Base-by-base conservation (phyloP, 2,797 vertebrate genomes). In the Paratrypauchen microcephalus region DNA sequence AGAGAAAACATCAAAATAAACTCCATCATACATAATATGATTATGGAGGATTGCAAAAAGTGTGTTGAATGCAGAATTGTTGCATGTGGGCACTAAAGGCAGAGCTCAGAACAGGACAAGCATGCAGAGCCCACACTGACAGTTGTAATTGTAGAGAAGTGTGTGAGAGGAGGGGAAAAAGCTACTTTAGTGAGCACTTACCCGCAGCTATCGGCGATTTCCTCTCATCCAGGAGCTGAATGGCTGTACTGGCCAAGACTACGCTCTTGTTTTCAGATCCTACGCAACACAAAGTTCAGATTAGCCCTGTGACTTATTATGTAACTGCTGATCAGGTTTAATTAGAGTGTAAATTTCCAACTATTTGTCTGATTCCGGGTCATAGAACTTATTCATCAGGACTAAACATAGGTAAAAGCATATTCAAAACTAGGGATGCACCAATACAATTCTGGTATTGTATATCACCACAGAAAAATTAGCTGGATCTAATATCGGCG, bases 201-300 rank as follows among this genome's bases (percentile, higher is more conserved):
- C 97, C 97, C 92, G 97, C 97, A 84, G 97, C 96, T 77, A 99
- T 95, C 0, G 97, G 97, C 39, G 97, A 99, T 89, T 98, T 97
- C 88, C 97, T 95, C 87, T 99, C 97, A 87, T 99, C 97, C 75
- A 97, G 85, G 66, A 99, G 95, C 56, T 98, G 97, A 86, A 99
- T 96, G 66, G 96, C 95, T 50, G 97, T 97, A 79, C 97, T 99
- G 59, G 97, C 97, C 84, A 97, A 94, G 66, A 99, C 95, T 64
- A 99, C 96, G 2, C 96, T 98, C 92, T 94, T 97, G 92, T 99
- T 98, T 86, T 95, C 93, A 11, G 92, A 90, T 81, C 94, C 97
- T 98, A 66, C 55, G 76, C 70, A 60, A 48, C 19, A 73, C 24
- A 69, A 36, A 77, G 65, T 80, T 82, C 75, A 79, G 32, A 73